phyloP scores from a whole-genome alignment of 2,797 vertebrate species.

The Fratercula arctica region DNA sequence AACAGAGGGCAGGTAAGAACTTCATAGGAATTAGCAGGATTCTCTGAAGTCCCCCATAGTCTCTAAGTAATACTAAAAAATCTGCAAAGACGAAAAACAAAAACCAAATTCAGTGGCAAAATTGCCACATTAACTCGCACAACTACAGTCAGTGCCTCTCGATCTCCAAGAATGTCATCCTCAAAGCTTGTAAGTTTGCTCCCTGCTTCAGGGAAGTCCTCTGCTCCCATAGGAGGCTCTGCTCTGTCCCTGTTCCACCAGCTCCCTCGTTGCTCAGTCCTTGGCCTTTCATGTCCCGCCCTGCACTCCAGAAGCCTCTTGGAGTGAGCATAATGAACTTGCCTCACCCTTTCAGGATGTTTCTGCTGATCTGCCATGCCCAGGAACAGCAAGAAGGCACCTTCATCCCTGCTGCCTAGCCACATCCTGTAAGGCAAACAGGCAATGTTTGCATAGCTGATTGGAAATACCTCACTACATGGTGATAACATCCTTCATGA shows the following conservation, averaged over 20 bases:
- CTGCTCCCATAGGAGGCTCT: background rate
- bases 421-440: background rate
- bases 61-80: background rate
- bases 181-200: background rate
- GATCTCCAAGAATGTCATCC: background rate
- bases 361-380: background rate
- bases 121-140: background rate
- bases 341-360: background rate
- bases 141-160: rapidly evolving
- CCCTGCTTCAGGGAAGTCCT: background rate
- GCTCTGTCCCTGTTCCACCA: background rate
- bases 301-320: background rate
- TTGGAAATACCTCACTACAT: background rate
- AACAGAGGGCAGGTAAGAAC: background rate
- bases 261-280: background rate
- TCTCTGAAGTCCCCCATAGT: background rate
- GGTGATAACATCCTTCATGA: background rate
- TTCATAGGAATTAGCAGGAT: background rate
- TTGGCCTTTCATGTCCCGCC: background rate
- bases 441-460: background rate
- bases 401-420: background rate
- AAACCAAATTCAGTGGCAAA: background rate
- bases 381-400: background rate
- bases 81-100: background rate
- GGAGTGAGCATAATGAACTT: background rate